These are phyloP conservation scores for Miichthys miiuy DNA, from an alignment of 2,797 vertebrate species.

Conservation along the genomic window DNA sequence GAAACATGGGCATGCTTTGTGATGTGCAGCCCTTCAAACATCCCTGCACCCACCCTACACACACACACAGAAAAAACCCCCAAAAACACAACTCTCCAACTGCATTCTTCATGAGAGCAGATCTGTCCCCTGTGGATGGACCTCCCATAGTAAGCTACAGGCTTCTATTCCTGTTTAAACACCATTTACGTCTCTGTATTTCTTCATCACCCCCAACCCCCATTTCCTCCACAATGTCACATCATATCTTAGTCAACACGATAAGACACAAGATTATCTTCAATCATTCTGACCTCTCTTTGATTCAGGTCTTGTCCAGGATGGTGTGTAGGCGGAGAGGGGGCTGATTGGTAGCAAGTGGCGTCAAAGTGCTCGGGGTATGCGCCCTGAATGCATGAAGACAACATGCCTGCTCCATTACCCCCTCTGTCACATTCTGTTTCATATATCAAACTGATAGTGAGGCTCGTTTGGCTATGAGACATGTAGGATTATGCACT, in stretches of 20 bases:
- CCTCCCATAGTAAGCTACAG: constrained; percentile 44
- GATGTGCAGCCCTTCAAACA: constrained; percentile 29
- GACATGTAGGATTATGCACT: constrained; percentile 80
- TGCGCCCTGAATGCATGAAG: constrained; percentile 68
- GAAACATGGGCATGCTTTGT: constrained; percentile 32
- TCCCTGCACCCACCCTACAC: too few species aligned
- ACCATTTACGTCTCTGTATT: constrained; percentile 48
- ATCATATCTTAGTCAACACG: constrained; percentile 69
- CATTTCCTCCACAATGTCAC: constrained; percentile 57
- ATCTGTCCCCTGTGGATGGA: constrained; percentile 36
- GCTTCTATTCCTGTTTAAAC: constrained; percentile 52
- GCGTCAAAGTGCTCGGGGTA: constrained; percentile 53
- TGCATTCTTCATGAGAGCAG: constrained; percentile 21
- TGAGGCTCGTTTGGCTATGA: constrained; percentile 67
- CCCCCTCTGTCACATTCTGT: constrained; percentile 75
- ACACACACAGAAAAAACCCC: not conserved
- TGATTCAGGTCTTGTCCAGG: constrained; percentile 70
- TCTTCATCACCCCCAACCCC: not conserved
- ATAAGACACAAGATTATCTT: constrained; percentile 72
- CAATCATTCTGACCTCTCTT: constrained; percentile 69
- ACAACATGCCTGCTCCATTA: constrained; percentile 73
- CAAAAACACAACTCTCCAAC: not conserved
- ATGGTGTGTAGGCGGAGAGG: constrained; percentile 34
- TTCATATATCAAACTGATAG: constrained; percentile 72
- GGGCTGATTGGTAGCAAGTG: constrained; percentile 44